These are phyloP conservation scores for Eucera pruinosa DNA, from an alignment of 2,888 invertebrate species.

Conservation along the genomic window DNA sequence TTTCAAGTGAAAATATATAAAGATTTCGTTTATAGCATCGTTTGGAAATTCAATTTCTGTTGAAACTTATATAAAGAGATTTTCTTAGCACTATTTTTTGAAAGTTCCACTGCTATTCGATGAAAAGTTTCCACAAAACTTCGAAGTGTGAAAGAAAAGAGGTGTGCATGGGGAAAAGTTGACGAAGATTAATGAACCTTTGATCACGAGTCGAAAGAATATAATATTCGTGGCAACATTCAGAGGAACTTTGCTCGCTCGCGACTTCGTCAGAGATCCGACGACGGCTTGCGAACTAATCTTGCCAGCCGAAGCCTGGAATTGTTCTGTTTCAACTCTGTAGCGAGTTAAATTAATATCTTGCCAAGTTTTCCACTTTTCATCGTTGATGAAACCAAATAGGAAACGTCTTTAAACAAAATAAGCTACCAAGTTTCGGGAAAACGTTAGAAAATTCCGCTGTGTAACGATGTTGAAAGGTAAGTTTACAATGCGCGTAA, in stretches of 20 bases:
- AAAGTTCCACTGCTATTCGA: too few relatives aligned
- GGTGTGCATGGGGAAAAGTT: neutral
- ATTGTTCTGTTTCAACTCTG: constrained; percentile 12
- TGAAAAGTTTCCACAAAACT: neutral
- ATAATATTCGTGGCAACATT: constrained; percentile 11
- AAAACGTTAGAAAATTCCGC: too few relatives aligned
- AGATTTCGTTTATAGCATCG: too few relatives aligned
- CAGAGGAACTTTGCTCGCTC: neutral
- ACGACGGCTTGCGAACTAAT: constrained; percentile 15
- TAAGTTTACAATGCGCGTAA: too few relatives aligned
- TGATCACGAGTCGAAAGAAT: neutral
- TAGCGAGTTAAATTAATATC: constrained; percentile 13
- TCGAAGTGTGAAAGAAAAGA: neutral
- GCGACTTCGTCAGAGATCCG: neutral
- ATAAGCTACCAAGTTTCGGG: neutral
- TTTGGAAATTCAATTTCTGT: too few relatives aligned
- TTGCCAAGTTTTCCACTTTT: neutral
- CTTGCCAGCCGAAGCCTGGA: neutral
- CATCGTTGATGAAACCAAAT: neutral
- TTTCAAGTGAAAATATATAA: too few relatives aligned
- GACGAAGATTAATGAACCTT: constrained; percentile 28
- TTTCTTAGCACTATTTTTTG: too few relatives aligned
- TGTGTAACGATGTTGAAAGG: too few relatives aligned
- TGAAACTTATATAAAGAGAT: too few relatives aligned
- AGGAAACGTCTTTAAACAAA: too few relatives aligned